phyloP scores from a whole-genome alignment of 2,113 vertebrate genomes.

The Pontoporia blainvillei region DNA sequence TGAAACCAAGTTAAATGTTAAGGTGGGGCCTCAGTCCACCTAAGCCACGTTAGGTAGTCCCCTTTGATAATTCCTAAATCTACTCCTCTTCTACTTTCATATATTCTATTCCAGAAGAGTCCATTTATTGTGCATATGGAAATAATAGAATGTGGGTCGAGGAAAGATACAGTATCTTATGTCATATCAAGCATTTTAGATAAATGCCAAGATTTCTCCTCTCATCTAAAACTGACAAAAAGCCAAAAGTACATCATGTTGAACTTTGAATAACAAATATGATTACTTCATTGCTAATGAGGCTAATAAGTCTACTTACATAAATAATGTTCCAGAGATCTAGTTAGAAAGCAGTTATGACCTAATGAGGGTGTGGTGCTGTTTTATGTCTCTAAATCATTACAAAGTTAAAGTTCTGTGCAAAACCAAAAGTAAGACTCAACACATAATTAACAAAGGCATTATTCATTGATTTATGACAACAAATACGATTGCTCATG shows the following conservation, averaged over 20 bases:
- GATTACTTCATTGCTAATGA: conserved; percentile 40
- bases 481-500: neutral
- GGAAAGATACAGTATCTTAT: neutral
- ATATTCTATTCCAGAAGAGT: neutral
- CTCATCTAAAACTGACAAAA: conserved; percentile 26
- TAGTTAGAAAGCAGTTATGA: conserved; percentile 35
- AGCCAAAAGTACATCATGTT: conserved; percentile 18
- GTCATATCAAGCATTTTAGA: neutral
- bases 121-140: neutral
- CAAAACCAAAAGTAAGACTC: conserved; percentile 29
- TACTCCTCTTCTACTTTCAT: neutral
- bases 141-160: neutral
- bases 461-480: neutral
- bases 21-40: neutral
- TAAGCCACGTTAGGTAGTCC: neutral
- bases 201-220: neutral
- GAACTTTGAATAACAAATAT: conserved; percentile 37
- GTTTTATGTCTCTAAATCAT: conserved; percentile 26
- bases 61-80: neutral
- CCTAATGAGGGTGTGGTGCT: conserved; percentile 42
- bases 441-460: conserved; percentile 34
- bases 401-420: neutral
- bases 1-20: neutral
- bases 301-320: conserved; percentile 12
- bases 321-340: conserved; percentile 26